Base-by-base conservation (phyloP, 2,888 invertebrate species). In the Idaea biselata region DNA sequence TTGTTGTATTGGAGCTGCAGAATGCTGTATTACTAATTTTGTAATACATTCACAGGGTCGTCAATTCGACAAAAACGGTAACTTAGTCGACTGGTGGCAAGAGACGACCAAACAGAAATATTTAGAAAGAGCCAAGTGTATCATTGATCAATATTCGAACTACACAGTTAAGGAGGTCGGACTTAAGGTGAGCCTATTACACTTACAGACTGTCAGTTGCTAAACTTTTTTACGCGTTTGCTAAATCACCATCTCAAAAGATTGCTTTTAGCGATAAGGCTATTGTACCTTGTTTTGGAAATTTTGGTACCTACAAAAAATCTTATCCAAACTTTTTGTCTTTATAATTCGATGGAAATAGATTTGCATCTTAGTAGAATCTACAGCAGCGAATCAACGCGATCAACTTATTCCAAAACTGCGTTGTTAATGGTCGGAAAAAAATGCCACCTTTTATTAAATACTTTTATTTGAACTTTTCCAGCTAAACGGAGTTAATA, bases 11-110 rank as follows among this genome's bases (percentile, higher is more conserved):
- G n/a, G 53, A 53, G 11, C 11, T 53, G 11, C 53, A 53, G 11
- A 11, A 4, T n/a, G 53, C 6, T 53, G 53, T 53, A 53, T 53
- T 16, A 16, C 16, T 54, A 7, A 44, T 44, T 44, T 44, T 14
- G 44, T 3, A 11, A 44, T 44, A 25, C 44, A 7, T 59, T 70
- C 67, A 16, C 84, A 94, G 93, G 98, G 99, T 60, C 95, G 98
- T 59, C 97, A 98, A 90, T 99, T 97, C 80, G 98, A 99, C 86
- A 96, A 97, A 70, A 94, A 97, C 68, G 99, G 99, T 16, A 98
- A 98, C 86, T 90, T 98, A 68, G 95, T 96, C 0, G 97, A 98
- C 79, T 99, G 99, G 99, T 99, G 98, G 98, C 95, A 96, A 70
- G 93, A 95, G 60, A 93, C 94, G 68, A 98, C 98, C 0, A 97